A percentile compares a stretch with the other conserved stretches of the same genome.
Conservation (phyloP, 2,797 vertebrate species). For the Coracias cyanogaster region DNA sequence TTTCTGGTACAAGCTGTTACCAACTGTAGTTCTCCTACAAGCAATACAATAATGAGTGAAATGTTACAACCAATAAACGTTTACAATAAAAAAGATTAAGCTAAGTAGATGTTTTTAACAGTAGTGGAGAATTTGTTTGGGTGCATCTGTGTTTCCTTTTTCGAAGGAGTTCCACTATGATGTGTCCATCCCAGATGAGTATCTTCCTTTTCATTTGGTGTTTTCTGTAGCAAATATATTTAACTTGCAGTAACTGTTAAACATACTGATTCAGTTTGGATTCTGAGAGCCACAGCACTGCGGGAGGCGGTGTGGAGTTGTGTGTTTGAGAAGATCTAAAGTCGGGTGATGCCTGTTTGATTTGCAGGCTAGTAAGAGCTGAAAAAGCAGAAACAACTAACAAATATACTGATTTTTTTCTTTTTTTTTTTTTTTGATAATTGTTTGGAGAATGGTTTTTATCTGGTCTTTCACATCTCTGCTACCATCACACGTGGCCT, state of each 20-base stretch:
- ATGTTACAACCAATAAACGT: neutral
- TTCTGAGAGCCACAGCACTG: neutral
- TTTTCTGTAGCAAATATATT: neutral
- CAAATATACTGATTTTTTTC: neutral
- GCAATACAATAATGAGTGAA: neutral
- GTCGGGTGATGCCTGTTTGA: neutral
- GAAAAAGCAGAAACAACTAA: neutral
- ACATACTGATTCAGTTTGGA: neutral
- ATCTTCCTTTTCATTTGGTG: neutral
- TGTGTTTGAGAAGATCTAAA: neutral
- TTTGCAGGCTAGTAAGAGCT: neutral
- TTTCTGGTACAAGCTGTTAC: neutral
- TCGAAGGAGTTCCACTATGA: rapidly evolving
- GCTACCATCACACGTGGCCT: neutral
- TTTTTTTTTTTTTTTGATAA: neutral
- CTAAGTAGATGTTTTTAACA: neutral
- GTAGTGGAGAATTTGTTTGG: neutral
- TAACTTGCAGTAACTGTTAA: neutral
- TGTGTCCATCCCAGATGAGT: neutral
- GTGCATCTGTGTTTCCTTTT: neutral
- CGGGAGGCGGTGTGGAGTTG: rapidly evolving
- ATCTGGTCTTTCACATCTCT: neutral
- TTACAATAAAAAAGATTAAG: neutral
- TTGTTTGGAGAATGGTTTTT: neutral
- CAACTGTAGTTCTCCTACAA: neutral